A percentile compares a stretch with the other conserved stretches of the same genome.
Evolutionary conservation across 2,888 invertebrate species (phyloP).

Genomic region (Caenorhabditis virilis): DNA sequence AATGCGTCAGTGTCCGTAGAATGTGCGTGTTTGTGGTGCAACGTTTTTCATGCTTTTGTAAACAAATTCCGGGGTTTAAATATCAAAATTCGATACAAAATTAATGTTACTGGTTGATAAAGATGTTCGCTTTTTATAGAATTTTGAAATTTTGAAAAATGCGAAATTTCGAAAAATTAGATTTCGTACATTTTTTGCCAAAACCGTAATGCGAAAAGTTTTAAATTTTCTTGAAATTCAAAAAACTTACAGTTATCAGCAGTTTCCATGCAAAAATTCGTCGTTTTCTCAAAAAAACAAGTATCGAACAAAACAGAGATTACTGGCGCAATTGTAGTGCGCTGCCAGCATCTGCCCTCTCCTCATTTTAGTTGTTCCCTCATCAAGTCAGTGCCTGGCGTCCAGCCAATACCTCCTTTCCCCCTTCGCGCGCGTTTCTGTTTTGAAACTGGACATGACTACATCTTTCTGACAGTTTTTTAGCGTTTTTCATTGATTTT

Average conservation of each 20-base stretch:
- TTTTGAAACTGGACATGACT: too few relatives aligned
- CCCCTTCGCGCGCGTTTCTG: conserved; percentile 36
- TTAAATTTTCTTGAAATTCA: neutral
- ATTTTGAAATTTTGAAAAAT: conserved; percentile 1
- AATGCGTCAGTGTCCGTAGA: neutral
- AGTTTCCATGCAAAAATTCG: neutral
- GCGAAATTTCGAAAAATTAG: neutral
- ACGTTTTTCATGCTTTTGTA: neutral
- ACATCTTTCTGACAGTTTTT: too few relatives aligned
- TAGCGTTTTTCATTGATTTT: too few relatives aligned
- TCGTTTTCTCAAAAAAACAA: neutral
- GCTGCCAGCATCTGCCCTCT: conserved; percentile 14
- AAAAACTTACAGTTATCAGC: neutral
- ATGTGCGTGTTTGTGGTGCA: neutral
- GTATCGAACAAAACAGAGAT: neutral
- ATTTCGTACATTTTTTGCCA: neutral
- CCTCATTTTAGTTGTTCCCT: conserved; percentile 3
- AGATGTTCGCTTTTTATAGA: neutral
- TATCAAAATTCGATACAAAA: neutral
- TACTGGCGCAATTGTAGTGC: conserved; percentile 30
- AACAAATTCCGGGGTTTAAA: neutral
- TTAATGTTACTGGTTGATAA: neutral
- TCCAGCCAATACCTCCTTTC: conserved; percentile 37
- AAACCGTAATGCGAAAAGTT: neutral
- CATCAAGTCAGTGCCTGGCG: conserved; percentile 21